phyloP scores from a whole-genome alignment of 2,797 vertebrate species.

The Thamnophis elegans region DNA sequence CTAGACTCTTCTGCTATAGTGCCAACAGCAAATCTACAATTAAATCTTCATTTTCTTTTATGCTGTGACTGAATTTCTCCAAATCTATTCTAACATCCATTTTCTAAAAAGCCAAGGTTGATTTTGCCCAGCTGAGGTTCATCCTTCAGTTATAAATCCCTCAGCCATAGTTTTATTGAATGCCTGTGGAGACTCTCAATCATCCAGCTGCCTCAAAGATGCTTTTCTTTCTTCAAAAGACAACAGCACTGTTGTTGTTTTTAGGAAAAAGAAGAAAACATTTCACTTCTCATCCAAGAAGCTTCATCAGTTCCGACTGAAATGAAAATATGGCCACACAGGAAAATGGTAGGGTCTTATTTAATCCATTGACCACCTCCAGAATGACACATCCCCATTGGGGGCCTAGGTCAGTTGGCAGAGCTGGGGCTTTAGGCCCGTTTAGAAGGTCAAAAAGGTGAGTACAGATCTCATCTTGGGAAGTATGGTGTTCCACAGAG shows the following conservation, averaged over 20 bases:
- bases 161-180: conserved; percentile 77
- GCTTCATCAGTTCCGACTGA: not conserved
- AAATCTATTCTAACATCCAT: conserved; percentile 84
- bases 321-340: no score
- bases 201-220: not conserved
- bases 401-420: not conserved
- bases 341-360: not conserved
- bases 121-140: conserved; percentile 79
- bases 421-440: not conserved
- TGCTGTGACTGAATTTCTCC: conserved; percentile 68
- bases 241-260: not conserved
- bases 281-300: not conserved
- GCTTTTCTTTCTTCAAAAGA: not conserved
- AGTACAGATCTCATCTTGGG: not conserved
- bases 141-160: conserved; percentile 86
- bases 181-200: conserved; percentile 1
- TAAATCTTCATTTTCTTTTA: conserved; percentile 50
- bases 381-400: not conserved
- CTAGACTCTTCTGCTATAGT: conserved; percentile 79
- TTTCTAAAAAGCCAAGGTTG: conserved; percentile 82
- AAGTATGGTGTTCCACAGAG: not conserved
- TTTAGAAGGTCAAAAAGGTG: not conserved
- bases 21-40: conserved; percentile 66
- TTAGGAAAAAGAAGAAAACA: not conserved
- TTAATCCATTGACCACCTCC: not conserved